phyloP scores from a whole-genome alignment of 2,113 vertebrate species.

The Pedionomus torquatus region DNA sequence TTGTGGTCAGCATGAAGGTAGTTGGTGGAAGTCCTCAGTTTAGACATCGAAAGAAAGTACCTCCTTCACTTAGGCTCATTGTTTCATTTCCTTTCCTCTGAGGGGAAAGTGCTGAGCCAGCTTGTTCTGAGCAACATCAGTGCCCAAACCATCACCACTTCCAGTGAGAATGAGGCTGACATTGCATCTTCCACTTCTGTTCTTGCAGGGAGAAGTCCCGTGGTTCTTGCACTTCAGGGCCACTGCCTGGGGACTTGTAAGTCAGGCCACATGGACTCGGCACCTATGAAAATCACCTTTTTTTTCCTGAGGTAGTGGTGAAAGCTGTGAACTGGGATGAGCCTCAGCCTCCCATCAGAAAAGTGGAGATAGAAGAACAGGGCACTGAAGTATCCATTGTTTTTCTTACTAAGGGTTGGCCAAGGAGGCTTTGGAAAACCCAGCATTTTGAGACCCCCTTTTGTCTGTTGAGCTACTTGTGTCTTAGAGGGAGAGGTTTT shows the following conservation, averaged over 20 bases:
- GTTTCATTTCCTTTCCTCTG: constrained; percentile 25
- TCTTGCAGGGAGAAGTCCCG: background rate
- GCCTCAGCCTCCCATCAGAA: background rate
- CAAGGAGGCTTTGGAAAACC: background rate
- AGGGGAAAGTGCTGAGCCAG: constrained; percentile 18
- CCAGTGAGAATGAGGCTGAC: background rate
- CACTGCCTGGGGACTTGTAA: background rate
- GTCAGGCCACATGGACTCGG: background rate
- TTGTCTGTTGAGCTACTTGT: background rate
- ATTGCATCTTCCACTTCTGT: background rate
- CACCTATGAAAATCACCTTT: background rate
- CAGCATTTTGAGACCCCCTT: background rate
- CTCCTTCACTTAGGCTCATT: background rate
- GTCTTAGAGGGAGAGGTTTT: background rate
- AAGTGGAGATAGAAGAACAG: background rate
- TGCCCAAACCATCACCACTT: background rate
- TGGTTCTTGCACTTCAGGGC: background rate
- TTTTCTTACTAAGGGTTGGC: background rate
- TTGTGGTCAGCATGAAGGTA: background rate
- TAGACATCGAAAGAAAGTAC: background rate
- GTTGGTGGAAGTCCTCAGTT: background rate
- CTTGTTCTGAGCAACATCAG: background rate
- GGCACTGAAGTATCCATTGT: background rate
- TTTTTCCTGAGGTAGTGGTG: background rate
- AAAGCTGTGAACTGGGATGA: background rate